Evolutionary conservation across 2,888 invertebrate genomes (phyloP), one percentile per base, ranked within the genome.

Genomic region (Himalopsyche tibetana): DNA sequence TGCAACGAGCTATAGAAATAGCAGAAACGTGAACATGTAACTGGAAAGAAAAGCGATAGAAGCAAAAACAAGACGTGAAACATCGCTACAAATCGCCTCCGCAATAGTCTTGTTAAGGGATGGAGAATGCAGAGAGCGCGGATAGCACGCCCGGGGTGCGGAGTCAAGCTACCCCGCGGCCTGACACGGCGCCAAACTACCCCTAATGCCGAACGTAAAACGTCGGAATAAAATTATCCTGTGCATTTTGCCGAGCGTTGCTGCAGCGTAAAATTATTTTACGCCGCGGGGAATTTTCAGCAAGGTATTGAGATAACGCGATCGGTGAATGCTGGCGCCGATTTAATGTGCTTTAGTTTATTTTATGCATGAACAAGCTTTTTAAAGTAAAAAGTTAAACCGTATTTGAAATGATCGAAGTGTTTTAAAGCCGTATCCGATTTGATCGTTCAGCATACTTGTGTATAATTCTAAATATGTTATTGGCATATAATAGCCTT

Each of bases 161-260:
- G 36, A 74, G 74, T 74, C 74, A 74, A 36, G 12, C 38, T 12
- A 74, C 74, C 28, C 19, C 36, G 74, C 36, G 74, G 28, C 74
- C 74, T 74, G 28, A 15, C 74, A 74, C 74, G 74, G 15, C 36
- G 74, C 36, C 74, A 74, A 74, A 74, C 19, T 36, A 74, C 74
- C 19, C 74, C 74, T 74, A 74, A 74, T 74, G 74, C 74, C 74
- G 74, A 74, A 74, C 74, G 74, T 74, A 74, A 74, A 74, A 36
- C 74, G 74, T 36, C 36, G 74, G 74, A 74, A 74, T 74, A 74
- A 74, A 74, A 74, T 74, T 74, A 74, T 12, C 9, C 36, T 36
- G 74, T 74, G 74, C 74, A 74, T 36, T 74, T 36, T 74, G 28
- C 28, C 74, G 15, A 74, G 38, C 74, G 74, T 74, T 38, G 74